Percentiles rank a stretch among this genome's conserved stretches.
Conservation (phyloP, 2,113 vertebrate genomes). For the Gadus macrocephalus region DNA sequence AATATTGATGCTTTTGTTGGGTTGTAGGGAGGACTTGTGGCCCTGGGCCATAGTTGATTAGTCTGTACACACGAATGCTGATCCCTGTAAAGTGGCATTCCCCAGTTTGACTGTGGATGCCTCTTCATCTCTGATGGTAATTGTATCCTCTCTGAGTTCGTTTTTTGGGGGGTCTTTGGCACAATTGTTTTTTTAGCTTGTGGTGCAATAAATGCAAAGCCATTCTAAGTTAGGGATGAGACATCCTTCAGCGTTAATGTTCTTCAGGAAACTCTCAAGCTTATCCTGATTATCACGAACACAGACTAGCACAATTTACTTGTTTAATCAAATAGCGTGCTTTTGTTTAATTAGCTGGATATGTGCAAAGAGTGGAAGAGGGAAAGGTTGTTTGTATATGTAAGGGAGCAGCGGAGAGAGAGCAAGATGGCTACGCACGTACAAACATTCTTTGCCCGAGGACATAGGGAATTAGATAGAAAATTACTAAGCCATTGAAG, state of each 20-base stretch:
- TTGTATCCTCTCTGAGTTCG: constrained; percentile 29
- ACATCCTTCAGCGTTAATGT: constrained; percentile 68
- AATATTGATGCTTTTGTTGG: constrained; percentile 33
- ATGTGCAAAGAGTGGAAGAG: constrained; percentile 43
- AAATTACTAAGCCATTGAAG: constrained; percentile 63
- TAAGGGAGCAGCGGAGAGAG: constrained; percentile 6
- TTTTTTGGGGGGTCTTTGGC: constrained; percentile 20
- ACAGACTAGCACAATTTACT: constrained; percentile 70
- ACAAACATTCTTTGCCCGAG: constrained; percentile 62
- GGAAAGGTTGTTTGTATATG: constrained; percentile 2
- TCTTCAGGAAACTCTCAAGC: constrained; percentile 57
- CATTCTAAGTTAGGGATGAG: constrained; percentile 46
- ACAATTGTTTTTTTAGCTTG: constrained; percentile 20
- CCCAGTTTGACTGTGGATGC: constrained; percentile 24
- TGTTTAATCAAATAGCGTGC: constrained; percentile 70
- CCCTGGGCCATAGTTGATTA: too few relatives aligned
- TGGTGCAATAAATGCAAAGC: constrained; percentile 20
- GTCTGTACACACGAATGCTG: constrained; percentile 3
- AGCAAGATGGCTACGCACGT: constrained; percentile 50
- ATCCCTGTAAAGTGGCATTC: constrained; percentile 35
- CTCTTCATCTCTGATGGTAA: constrained; percentile 42
- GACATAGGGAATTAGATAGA: constrained; percentile 69
- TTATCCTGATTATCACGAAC: constrained; percentile 69
- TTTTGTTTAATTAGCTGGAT: constrained; percentile 71
- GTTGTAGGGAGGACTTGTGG: constrained; percentile 8